phyloP scores from a whole-genome alignment of 2,888 invertebrate species.

The Tinea semifulvella region DNA sequence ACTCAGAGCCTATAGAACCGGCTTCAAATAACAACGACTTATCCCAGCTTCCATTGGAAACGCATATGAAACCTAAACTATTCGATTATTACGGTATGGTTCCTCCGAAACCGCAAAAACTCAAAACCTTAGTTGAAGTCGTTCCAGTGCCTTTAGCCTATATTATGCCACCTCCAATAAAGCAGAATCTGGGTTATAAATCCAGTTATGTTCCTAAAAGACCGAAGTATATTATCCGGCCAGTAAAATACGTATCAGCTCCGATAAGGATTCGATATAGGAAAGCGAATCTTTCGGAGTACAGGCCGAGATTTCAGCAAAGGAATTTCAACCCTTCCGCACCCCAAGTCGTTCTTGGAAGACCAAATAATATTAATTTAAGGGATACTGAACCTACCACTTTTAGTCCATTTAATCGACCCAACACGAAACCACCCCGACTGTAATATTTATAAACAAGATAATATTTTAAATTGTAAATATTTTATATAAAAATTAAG shows the following conservation, averaged over 20 bases:
- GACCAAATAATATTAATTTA: constrained; percentile 20
- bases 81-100: constrained; percentile 7
- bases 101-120: constrained; percentile 34
- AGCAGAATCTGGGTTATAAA: constrained; percentile 21
- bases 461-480: constrained; percentile 6
- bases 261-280: constrained; percentile 28
- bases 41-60: constrained; percentile 9
- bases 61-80: neutral
- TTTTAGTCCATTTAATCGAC: constrained; percentile 34
- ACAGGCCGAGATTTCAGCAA: constrained; percentile 25
- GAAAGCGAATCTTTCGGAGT: constrained; percentile 22
- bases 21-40: constrained; percentile 17
- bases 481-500: no score
- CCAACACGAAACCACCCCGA: constrained; percentile 40
- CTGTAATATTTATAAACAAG: constrained; percentile 23
- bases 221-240: constrained; percentile 43
- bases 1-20: constrained; percentile 27
- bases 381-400: constrained; percentile 47
- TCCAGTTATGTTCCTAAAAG: constrained; percentile 48
- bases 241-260: constrained; percentile 24
- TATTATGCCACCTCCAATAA: constrained; percentile 48
- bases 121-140: constrained; percentile 49
- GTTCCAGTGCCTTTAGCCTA: constrained; percentile 51
- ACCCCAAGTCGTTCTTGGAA: constrained; percentile 25
- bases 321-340: constrained; percentile 19